Percentiles rank a stretch among this genome's conserved stretches.
These are phyloP conservation scores for Baccha elongata DNA, from an alignment of 2,888 invertebrate species.

Conservation along the genomic window DNA sequence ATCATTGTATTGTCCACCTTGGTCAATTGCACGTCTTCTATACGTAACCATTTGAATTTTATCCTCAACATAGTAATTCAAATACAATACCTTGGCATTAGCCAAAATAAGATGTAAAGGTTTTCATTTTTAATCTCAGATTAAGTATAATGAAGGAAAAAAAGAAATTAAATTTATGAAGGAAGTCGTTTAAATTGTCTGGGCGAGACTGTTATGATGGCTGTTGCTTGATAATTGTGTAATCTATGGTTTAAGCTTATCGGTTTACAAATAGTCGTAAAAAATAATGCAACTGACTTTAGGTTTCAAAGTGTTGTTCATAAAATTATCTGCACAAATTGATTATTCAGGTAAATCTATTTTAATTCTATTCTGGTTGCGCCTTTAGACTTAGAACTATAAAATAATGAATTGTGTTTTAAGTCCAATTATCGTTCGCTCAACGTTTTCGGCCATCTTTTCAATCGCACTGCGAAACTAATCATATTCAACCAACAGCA, in stretches of 20 bases:
- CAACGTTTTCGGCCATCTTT: too few relatives aligned
- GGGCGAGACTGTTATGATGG: constrained; percentile 13
- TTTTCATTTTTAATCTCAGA: constrained; percentile 5
- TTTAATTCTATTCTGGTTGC: too few relatives aligned
- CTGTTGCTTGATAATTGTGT: constrained; percentile 7
- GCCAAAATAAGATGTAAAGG: constrained; percentile 14
- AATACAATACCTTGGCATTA: constrained; percentile 20
- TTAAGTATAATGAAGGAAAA: constrained; percentile 21
- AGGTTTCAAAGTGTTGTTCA: background rate
- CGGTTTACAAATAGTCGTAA: background rate
- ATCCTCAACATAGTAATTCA: constrained; percentile 26
- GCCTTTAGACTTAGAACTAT: too few relatives aligned
- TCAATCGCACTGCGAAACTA: too few relatives aligned
- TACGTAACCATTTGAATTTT: constrained; percentile 13
- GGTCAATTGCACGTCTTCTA: constrained; percentile 16
- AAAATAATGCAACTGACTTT: background rate
- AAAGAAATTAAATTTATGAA: too few relatives aligned
- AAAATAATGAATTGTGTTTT: too few relatives aligned
- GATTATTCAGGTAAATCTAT: too few relatives aligned
- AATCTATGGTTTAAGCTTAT: background rate
- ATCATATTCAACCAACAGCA: too few relatives aligned
- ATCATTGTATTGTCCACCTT: background rate
- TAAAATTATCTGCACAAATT: too few relatives aligned
- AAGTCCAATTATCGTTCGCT: too few relatives aligned
- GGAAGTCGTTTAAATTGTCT: constrained; percentile 23